Conservation (phyloP, 2,797 vertebrate species). For the Echiichthys vipera region DNA sequence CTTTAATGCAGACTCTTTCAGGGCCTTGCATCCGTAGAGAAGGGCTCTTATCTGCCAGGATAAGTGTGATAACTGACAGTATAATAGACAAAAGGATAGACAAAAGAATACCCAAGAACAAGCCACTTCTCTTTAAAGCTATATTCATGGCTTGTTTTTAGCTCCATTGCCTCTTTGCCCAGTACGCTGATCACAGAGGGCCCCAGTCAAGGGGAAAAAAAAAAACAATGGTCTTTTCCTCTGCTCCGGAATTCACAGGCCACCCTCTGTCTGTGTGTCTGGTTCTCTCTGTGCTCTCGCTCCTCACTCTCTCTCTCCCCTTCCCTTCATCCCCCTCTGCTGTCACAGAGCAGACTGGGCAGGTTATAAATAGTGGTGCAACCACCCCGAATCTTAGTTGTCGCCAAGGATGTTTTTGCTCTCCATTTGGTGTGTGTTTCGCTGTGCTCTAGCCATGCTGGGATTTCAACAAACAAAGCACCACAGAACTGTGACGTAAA, state of each 20-base stretch:
- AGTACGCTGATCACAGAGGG: constrained; percentile 56
- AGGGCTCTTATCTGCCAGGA: constrained; percentile 11
- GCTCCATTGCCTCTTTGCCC: constrained; percentile 39
- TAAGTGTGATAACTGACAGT: constrained; percentile 14
- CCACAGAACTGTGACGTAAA: constrained; percentile 55
- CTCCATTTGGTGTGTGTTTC: constrained; percentile 61
- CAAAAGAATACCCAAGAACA: constrained; percentile 16
- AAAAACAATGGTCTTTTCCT: constrained; percentile 74
- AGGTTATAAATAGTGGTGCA: constrained; percentile 83
- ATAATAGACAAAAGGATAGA: constrained; percentile 21
- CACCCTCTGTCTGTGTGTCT: constrained; percentile 54
- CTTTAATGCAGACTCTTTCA: constrained; percentile 9
- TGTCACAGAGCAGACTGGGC: constrained; percentile 74
- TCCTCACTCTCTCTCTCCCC: constrained; percentile 14
- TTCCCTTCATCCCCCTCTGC: constrained; percentile 64
- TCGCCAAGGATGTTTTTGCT: constrained; percentile 75
- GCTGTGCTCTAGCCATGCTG: constrained; percentile 43
- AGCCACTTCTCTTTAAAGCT: constrained; percentile 18
- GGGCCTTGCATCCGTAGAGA: not conserved
- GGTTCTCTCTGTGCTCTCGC: not conserved
- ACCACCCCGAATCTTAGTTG: constrained; percentile 78
- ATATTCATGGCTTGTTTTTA: constrained; percentile 33
- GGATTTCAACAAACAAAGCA: constrained; percentile 60
- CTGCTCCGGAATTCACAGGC: constrained; percentile 72
- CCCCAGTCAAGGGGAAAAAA: constrained; percentile 54